These are phyloP conservation scores for Falco rusticolus DNA, from an alignment of 2,797 vertebrate species.

Conservation along the genomic window DNA sequence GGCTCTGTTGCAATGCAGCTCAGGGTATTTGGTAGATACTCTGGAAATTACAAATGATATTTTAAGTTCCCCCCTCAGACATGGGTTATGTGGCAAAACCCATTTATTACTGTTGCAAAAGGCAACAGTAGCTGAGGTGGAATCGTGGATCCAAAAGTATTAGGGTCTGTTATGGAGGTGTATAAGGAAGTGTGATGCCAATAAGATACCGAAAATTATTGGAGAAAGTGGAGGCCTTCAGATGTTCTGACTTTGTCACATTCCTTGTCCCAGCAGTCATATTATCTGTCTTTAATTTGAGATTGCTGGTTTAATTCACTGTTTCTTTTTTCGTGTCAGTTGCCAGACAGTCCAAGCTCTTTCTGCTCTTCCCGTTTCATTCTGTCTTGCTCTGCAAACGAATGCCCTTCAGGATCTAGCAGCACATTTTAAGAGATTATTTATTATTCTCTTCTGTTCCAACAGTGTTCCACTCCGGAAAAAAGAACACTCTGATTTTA, in stretches of 20 bases:
- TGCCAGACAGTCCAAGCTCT: background rate
- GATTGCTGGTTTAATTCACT: background rate
- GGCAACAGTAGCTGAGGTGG: background rate
- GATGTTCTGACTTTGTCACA: background rate
- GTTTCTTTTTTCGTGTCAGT: background rate
- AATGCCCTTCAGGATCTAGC: background rate
- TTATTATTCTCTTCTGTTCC: background rate
- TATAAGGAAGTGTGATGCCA: background rate
- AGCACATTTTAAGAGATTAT: background rate
- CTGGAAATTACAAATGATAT: slow-evolving; percentile 17
- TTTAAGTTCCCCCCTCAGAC: background rate
- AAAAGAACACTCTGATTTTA: background rate
- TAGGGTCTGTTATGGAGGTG: background rate
- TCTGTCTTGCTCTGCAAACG: background rate
- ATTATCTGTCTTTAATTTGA: slow-evolving; percentile 16
- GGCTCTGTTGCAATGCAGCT: background rate
- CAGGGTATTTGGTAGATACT: background rate
- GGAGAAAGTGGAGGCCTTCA: background rate
- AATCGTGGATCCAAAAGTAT: background rate
- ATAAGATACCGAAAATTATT: background rate
- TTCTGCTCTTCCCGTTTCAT: background rate
- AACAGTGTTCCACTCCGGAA: background rate
- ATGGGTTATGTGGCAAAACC: background rate
- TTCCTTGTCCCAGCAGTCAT: background rate
- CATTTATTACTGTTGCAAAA: slow-evolving; percentile 16